phyloP scores from a whole-genome alignment of 2,113 vertebrate species.

The Calonectris borealis region DNA sequence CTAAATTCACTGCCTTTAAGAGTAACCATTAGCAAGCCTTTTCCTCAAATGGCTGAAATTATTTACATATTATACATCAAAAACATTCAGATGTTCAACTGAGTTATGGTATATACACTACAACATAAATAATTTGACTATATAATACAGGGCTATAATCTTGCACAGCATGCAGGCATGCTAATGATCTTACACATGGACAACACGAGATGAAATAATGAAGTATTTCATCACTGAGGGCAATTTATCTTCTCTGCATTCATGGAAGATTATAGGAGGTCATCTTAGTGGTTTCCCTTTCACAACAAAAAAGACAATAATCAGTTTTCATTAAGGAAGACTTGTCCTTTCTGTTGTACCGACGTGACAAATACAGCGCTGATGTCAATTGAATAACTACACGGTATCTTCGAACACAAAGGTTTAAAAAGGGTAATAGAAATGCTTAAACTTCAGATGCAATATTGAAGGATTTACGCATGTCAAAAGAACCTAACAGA shows the following conservation, averaged over 20 bases:
- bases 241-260: conserved; percentile 18
- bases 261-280: neutral
- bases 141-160: neutral
- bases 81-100: neutral
- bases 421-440: conserved; percentile 7
- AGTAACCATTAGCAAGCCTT: neutral
- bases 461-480: neutral
- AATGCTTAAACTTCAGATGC: neutral
- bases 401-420: neutral
- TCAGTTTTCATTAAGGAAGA: neutral
- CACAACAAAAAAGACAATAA: neutral
- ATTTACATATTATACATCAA: neutral
- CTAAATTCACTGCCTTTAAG: neutral
- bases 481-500: neutral
- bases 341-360: neutral
- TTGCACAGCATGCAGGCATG: neutral
- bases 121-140: neutral
- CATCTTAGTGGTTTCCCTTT: conserved; percentile 32
- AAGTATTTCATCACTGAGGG: neutral
- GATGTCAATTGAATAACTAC: neutral
- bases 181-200: neutral
- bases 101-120: neutral
- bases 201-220: neutral
- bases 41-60: neutral
- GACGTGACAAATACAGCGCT: neutral